Evolutionary conservation across 2,888 invertebrate genomes (phyloP).

Genomic region (Choristoneura rosaceana): DNA sequence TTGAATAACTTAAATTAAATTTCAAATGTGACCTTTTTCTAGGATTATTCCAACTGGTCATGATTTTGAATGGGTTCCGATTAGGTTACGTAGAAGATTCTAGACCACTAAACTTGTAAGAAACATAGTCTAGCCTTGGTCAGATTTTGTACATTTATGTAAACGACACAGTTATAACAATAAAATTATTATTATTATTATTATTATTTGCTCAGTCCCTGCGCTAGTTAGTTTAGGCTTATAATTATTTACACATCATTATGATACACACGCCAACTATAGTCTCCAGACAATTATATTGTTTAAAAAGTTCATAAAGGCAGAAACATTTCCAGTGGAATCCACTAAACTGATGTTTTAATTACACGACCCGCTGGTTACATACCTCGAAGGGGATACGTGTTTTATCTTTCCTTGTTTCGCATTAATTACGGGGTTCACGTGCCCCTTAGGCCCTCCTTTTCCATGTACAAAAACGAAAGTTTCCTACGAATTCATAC

Average conservation of each 20-base stretch:
- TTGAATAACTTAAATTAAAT: too few species aligned
- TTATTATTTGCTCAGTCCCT: too few species aligned
- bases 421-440: conserved; percentile 69
- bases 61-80: too few species aligned
- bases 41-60: too few species aligned
- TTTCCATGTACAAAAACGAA: conserved; percentile 68
- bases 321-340: conserved; percentile 54
- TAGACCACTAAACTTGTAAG: too few species aligned
- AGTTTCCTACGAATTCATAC: conserved; percentile 53
- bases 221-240: neutral
- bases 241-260: neutral
- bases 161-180: too few species aligned
- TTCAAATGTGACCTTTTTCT: too few species aligned
- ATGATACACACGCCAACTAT: neutral
- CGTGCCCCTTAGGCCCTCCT: conserved; percentile 53
- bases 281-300: conserved; percentile 18
- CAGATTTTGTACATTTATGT: too few species aligned
- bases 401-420: conserved; percentile 72
- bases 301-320: conserved; percentile 19
- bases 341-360: conserved; percentile 66
- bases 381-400: conserved; percentile 62
- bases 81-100: too few species aligned
- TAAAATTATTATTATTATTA: too few species aligned
- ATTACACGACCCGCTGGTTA: conserved; percentile 65
- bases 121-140: too few species aligned